Percentiles rank a stretch among this genome's conserved stretches.
phyloP scores from a whole-genome alignment of 2,888 invertebrate species.

The Lysandra bellargus region DNA sequence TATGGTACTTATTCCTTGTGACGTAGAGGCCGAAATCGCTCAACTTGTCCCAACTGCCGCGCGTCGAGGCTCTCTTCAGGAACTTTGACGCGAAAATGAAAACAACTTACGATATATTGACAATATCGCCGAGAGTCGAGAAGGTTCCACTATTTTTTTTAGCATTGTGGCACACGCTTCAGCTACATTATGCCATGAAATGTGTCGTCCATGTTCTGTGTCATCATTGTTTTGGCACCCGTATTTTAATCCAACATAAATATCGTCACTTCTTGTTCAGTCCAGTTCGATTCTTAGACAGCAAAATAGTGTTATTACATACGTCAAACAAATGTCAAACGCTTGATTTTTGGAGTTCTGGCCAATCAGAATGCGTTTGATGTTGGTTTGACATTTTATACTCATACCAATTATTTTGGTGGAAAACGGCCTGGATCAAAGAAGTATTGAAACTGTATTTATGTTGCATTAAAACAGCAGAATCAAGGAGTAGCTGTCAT shows the following conservation, averaged over 20 bases:
- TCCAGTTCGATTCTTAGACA: too few species aligned
- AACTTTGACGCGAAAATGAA: slow-evolving; percentile 68
- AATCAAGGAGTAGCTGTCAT: not conserved
- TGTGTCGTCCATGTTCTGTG: slow-evolving; percentile 28
- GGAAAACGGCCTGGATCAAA: not conserved
- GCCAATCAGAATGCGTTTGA: not conserved
- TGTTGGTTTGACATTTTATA: not conserved
- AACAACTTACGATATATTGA: slow-evolving; percentile 68
- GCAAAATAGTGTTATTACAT: not conserved
- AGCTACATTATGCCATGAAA: slow-evolving; percentile 32
- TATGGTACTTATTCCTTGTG: slow-evolving; percentile 51
- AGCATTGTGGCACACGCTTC: slow-evolving; percentile 41
- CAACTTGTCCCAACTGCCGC: slow-evolving; percentile 73
- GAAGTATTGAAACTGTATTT: not conserved
- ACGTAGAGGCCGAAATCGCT: slow-evolving; percentile 75
- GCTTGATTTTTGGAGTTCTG: not conserved
- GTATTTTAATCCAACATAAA: not conserved
- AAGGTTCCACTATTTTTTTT: slow-evolving; percentile 59
- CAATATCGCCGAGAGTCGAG: slow-evolving; percentile 67
- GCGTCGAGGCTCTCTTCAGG: slow-evolving; percentile 69
- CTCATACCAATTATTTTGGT: not conserved
- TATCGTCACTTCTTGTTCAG: not conserved
- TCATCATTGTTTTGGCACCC: not conserved
- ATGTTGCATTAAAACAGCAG: not conserved
- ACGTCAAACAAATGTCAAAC: not conserved